A percentile compares a stretch with the other conserved stretches of the same genome.
Conservation (phyloP, 2,797 vertebrate genomes). For the Hozukius guyotensis region DNA sequence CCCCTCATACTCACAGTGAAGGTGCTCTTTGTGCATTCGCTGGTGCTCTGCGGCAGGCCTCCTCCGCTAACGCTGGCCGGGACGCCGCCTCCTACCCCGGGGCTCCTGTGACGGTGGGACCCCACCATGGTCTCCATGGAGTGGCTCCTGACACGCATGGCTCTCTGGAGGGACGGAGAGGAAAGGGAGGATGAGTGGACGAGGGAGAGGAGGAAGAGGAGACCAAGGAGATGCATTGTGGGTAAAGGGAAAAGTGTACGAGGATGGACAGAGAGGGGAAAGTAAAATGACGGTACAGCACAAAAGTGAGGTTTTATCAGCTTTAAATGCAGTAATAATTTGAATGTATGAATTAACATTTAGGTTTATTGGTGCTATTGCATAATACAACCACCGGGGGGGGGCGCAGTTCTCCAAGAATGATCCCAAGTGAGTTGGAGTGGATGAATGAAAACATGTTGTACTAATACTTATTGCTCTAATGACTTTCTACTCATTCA, state of each 20-base stretch:
- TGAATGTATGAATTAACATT: not conserved
- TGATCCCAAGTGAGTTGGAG: not conserved
- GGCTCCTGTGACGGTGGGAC: slow-evolving; percentile 89
- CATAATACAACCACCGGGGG: slow-evolving; percentile 34
- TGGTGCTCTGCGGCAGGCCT: slow-evolving; percentile 88
- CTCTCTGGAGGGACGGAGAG: slow-evolving; percentile 83
- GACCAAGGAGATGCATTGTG: not conserved
- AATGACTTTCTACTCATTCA: not conserved
- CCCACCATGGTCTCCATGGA: slow-evolving; percentile 99
- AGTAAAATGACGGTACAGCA: not conserved
- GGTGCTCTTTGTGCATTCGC: slow-evolving; percentile 94
- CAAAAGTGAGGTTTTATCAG: not conserved
- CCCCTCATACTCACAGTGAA: slow-evolving; percentile 88
- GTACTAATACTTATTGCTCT: not conserved
- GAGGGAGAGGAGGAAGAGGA: not conserved
- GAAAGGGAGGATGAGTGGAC: not conserved
- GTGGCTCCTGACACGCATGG: slow-evolving; percentile 95
- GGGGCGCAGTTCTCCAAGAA: slow-evolving; percentile 27
- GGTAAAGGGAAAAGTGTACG: not conserved
- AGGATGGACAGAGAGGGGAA: not conserved
- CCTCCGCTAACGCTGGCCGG: slow-evolving; percentile 94
- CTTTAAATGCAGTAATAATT: not conserved
- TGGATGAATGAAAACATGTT: not conserved
- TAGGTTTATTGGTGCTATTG: not conserved
- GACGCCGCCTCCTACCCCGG: slow-evolving; percentile 82